These are phyloP conservation scores for Tridacna gigas DNA, from an alignment of 2,888 invertebrate genomes.

Conservation along the genomic window DNA sequence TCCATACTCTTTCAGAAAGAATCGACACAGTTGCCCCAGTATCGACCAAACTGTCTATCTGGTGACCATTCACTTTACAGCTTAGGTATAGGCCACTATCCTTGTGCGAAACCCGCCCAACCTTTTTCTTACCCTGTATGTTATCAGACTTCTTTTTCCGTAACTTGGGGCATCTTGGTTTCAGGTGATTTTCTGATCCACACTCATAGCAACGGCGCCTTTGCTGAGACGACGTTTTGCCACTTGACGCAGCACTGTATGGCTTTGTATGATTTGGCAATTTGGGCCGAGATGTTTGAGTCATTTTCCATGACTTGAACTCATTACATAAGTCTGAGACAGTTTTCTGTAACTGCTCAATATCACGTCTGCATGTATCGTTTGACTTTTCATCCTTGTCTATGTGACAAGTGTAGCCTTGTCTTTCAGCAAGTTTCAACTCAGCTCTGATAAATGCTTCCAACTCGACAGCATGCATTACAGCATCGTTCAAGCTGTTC, in stretches of 20 bases:
- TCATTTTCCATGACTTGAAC: constrained; percentile 3
- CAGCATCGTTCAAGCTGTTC: constrained; percentile 5
- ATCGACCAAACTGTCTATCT: background rate
- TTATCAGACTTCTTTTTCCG: background rate
- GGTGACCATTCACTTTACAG: background rate
- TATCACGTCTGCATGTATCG: background rate
- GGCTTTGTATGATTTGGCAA: background rate
- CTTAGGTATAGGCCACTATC: background rate
- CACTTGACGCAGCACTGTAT: background rate
- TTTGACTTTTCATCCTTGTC: background rate
- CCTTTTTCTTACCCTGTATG: background rate
- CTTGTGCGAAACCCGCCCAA: background rate
- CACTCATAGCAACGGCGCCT: background rate
- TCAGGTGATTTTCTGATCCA: background rate
- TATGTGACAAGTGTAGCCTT: background rate
- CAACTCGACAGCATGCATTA: background rate
- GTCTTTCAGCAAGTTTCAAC: background rate
- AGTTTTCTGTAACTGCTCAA: background rate
- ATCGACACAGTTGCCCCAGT: constrained; percentile 2
- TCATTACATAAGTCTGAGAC: constrained; percentile 3
- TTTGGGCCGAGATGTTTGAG: background rate
- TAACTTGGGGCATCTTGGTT: background rate
- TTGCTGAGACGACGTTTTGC: background rate
- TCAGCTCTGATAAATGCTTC: constrained; percentile 6
- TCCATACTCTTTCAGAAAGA: background rate